Percentiles rank a stretch among this genome's conserved stretches.
phyloP scores from a whole-genome alignment of 2,888 invertebrate genomes.

The Germaria angustata region DNA sequence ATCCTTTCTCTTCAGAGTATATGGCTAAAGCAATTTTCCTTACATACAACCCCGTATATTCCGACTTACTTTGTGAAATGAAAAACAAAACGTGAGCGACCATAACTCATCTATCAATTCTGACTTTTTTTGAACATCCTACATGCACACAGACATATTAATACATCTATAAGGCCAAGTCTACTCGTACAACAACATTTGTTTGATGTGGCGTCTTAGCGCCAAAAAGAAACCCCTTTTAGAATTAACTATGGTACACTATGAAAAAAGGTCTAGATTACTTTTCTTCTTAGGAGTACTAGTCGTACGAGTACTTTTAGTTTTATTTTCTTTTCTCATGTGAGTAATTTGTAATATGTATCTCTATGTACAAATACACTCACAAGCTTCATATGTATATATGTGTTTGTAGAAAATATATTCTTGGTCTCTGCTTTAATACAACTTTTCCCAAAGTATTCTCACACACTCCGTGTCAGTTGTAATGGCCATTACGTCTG shows the following conservation, averaged over 20 bases:
- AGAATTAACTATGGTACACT: background rate
- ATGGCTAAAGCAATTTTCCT: conserved; percentile 68
- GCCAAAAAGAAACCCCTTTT: conserved; percentile 56
- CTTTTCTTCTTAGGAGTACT: conserved; percentile 35
- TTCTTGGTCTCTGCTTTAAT: background rate
- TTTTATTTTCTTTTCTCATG: conserved; percentile 26
- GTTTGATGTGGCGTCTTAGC: conserved; percentile 59
- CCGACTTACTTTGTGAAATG: conserved; percentile 22
- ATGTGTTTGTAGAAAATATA: conserved; percentile 18
- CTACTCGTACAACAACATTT: conserved; percentile 37
- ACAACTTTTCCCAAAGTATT: conserved; percentile 36
- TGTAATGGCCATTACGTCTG: conserved; percentile 67
- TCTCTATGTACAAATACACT: conserved; percentile 16
- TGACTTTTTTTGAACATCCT: conserved; percentile 70
- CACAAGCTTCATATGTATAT: conserved; percentile 20
- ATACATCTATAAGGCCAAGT: background rate
- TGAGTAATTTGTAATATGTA: background rate
- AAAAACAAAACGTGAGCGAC: conserved; percentile 59
- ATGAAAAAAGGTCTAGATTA: conserved; percentile 17
- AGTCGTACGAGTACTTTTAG: conserved; percentile 20
- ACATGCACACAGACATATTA: conserved; percentile 29
- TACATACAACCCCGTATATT: conserved; percentile 43
- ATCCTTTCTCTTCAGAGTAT: conserved; percentile 24
- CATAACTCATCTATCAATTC: conserved; percentile 80
- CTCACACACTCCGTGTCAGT: conserved; percentile 64